phyloP scores from a whole-genome alignment of 2,113 vertebrate genomes.

The Callopanchax toddi region DNA sequence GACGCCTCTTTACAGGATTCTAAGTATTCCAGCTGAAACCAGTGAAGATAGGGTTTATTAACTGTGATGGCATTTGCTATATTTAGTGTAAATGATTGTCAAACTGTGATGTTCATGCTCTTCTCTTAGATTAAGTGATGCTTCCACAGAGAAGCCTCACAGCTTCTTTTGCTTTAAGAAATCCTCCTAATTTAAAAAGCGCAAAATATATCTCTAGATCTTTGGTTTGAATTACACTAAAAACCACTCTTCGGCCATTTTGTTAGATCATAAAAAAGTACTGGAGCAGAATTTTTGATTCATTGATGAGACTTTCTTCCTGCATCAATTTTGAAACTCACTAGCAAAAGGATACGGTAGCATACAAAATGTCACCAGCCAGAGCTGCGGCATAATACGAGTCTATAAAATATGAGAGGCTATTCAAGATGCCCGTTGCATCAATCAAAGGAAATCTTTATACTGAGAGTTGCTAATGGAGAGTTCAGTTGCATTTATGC shows the following conservation, averaged over 20 bases:
- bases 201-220: slow-evolving; percentile 3
- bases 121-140: neutral
- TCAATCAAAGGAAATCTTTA: slow-evolving; percentile 30
- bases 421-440: slow-evolving; percentile 11
- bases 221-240: slow-evolving; percentile 14
- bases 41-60: slow-evolving; percentile 9
- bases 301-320: neutral
- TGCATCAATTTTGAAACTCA: slow-evolving; percentile 11
- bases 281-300: neutral
- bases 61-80: slow-evolving; percentile 3
- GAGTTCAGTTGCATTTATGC: slow-evolving; percentile 9
- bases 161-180: neutral
- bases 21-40: slow-evolving; percentile 21
- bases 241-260: neutral
- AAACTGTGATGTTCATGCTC: slow-evolving; percentile 6
- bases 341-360: neutral
- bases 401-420: slow-evolving; percentile 17
- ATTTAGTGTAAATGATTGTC: neutral
- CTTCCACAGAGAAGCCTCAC: slow-evolving; percentile 2
- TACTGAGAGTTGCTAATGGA: slow-evolving; percentile 2
- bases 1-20: slow-evolving; percentile 17
- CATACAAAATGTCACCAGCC: slow-evolving; percentile 16
- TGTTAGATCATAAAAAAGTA: slow-evolving; percentile 9
- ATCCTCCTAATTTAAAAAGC: neutral
- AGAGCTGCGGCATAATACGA: slow-evolving; percentile 11